Conservation (phyloP, 2,888 invertebrate species). For the Cosmopolites sordidus region DNA sequence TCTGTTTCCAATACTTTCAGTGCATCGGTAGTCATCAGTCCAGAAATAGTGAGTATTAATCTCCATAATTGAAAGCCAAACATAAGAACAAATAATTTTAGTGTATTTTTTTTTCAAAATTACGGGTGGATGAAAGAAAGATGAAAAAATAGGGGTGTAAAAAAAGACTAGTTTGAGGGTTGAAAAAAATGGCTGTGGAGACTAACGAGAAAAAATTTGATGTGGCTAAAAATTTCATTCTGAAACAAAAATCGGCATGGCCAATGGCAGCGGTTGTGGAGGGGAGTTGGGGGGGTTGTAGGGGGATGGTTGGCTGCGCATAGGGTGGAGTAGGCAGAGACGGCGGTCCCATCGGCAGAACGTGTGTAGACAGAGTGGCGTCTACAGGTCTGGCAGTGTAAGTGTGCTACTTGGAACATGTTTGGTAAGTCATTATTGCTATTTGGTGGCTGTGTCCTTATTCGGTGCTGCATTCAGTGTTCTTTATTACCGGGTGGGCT, state of each 20-base stretch:
- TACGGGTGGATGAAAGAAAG: too few relatives aligned
- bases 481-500: constrained; percentile 12
- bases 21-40: too few relatives aligned
- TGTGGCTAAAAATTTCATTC: constrained; percentile 36
- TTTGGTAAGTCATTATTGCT: constrained; percentile 40
- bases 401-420: constrained; percentile 36
- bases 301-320: constrained; percentile 51
- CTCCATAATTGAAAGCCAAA: too few relatives aligned
- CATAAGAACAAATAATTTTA: too few relatives aligned
- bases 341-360: constrained; percentile 58
- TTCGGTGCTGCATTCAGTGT: constrained; percentile 27
- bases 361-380: constrained; percentile 52
- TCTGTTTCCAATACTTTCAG: too few relatives aligned
- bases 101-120: too few relatives aligned
- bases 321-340: constrained; percentile 60
- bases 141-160: too few relatives aligned
- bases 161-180: too few relatives aligned
- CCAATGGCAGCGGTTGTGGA: constrained; percentile 43
- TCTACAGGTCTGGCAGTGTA: constrained; percentile 46
- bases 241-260: constrained; percentile 30
- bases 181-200: constrained; percentile 13
- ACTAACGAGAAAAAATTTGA: constrained; percentile 35
- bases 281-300: constrained; percentile 41
- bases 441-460: constrained; percentile 29
- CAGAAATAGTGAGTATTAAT: too few relatives aligned